Percentiles rank a stretch among this genome's conserved stretches.
phyloP scores from a whole-genome alignment of 2,113 vertebrate genomes.

The Brachirus orientalis region DNA sequence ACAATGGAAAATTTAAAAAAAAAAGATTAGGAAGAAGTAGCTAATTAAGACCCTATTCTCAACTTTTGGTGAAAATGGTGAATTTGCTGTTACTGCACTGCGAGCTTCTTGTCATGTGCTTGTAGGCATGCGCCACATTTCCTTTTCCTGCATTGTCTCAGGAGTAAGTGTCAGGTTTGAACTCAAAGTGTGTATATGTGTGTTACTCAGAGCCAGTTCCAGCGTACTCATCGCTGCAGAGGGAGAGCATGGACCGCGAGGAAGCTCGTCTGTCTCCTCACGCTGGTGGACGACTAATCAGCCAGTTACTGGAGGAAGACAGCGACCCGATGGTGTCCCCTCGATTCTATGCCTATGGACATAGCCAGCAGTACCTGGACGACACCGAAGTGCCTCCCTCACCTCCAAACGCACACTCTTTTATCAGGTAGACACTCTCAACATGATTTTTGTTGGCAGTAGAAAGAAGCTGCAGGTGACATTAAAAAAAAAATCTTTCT shows the following conservation, averaged over 20 bases:
- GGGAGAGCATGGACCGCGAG: slow-evolving; percentile 86
- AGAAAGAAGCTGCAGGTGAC: not conserved
- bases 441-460: not conserved
- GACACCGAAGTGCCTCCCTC: slow-evolving; percentile 98
- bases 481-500: not conserved
- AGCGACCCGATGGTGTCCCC: slow-evolving; percentile 95
- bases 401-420: slow-evolving; percentile 95
- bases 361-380: slow-evolving; percentile 93
- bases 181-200: not conserved
- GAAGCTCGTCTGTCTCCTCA: slow-evolving; percentile 92
- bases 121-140: too few species aligned
- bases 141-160: too few species aligned
- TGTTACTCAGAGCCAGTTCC: slow-evolving; percentile 87
- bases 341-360: slow-evolving; percentile 94
- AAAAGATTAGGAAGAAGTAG: too few species aligned
- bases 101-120: too few species aligned
- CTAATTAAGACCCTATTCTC: too few species aligned
- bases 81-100: too few species aligned
- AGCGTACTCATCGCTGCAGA: slow-evolving; percentile 87
- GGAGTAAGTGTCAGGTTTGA: too few species aligned
- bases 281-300: slow-evolving; percentile 89
- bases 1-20: too few species aligned
- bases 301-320: slow-evolving; percentile 91
- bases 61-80: too few species aligned
- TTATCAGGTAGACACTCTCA: slow-evolving; percentile 86